Percentiles rank a stretch among this genome's conserved stretches.
phyloP scores from a whole-genome alignment of 2,797 vertebrate species.

The Harpagifer antarcticus region DNA sequence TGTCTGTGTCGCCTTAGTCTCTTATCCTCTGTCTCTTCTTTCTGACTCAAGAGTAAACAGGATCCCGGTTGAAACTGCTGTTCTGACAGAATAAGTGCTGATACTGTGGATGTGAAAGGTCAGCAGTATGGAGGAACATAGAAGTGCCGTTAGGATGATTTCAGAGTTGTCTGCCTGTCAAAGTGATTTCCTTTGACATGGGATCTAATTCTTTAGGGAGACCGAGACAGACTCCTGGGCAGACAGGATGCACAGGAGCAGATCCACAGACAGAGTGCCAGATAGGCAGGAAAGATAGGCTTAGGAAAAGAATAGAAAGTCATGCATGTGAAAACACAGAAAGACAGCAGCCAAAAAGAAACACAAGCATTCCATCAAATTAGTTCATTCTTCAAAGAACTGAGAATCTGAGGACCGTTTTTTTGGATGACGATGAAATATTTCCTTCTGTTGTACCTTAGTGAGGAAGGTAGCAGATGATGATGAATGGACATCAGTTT shows the following conservation, averaged over 20 bases:
- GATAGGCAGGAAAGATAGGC: conserved; percentile 2
- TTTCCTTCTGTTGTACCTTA: conserved; percentile 32
- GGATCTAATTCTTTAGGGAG: conserved; percentile 39
- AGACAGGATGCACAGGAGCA: background rate
- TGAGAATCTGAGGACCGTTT: conserved; percentile 21
- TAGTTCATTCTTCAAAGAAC: conserved; percentile 56
- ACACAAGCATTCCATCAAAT: conserved; percentile 50
- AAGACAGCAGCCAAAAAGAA: conserved; percentile 43
- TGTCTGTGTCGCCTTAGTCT: background rate
- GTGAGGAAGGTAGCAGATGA: conserved; percentile 36
- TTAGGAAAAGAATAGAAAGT: background rate
- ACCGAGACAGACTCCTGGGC: conserved; percentile 8
- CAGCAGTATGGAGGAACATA: conserved; percentile 23
- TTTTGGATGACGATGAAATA: conserved; percentile 36
- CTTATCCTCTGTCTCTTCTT: conserved; percentile 20
- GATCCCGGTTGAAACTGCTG: conserved; percentile 46
- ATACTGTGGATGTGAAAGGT: conserved; percentile 60
- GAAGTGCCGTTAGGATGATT: conserved; percentile 30
- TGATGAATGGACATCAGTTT: conserved; percentile 45
- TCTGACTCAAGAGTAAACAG: conserved; percentile 36
- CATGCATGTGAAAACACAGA: conserved; percentile 37
- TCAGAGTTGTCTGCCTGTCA: conserved; percentile 42
- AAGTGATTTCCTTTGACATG: conserved; percentile 37
- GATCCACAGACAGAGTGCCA: conserved; percentile 6
- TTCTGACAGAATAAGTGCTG: conserved; percentile 61